Base-by-base conservation (phyloP, 2,888 invertebrate species). In the Deroplatys truncata region DNA sequence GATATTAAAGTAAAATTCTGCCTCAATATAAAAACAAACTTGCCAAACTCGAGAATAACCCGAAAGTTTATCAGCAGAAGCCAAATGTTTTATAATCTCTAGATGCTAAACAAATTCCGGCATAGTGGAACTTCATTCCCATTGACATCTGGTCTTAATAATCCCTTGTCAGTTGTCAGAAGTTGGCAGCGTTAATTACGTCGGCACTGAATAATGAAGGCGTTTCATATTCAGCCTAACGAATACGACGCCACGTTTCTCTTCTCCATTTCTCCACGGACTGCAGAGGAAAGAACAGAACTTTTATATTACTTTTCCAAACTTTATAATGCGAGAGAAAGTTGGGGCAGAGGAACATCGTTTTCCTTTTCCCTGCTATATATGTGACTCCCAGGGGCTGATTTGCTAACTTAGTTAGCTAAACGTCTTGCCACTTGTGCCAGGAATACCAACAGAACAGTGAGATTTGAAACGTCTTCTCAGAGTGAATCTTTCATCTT, bases 341-440 rank as follows among this genome's bases (percentile, higher is more conserved):
- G 35, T 87, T 87, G 82, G 87, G 87, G 56, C 56, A 31, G 82
- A 28, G 87, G 87, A 83, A 87, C 82, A 72, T 72, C 56, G 56
- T 72, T 72, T 72, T 72, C 56, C 56, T 72, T 72, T 72, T 72
- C 56, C 25, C 56, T 72, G 56, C 56, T 72, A 72, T 72, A 72
- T 72, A 72, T 72, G 56, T 72, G 56, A 72, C 56, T 49, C 35
- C 35, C 13, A 16, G 35, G 35, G 83, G 87, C 82, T 87, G 87
- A 87, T 87, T 87, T 87, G 87, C 87, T 87, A 87, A 87, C 87
- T 83, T 87, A 87, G 87, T 87, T 87, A 87, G 87, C 87, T 87
- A 87, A 87, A 87, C 87, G 87, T 83, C 83, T 87, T 72, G 56
- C 56, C 56, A 72, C 56, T 72, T 72, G 56, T 72, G 56, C 56